A percentile compares a stretch with the other conserved stretches of the same genome.
Evolutionary conservation across 2,113 vertebrate genomes (phyloP).

Genomic region (Pterocles burchelli): DNA sequence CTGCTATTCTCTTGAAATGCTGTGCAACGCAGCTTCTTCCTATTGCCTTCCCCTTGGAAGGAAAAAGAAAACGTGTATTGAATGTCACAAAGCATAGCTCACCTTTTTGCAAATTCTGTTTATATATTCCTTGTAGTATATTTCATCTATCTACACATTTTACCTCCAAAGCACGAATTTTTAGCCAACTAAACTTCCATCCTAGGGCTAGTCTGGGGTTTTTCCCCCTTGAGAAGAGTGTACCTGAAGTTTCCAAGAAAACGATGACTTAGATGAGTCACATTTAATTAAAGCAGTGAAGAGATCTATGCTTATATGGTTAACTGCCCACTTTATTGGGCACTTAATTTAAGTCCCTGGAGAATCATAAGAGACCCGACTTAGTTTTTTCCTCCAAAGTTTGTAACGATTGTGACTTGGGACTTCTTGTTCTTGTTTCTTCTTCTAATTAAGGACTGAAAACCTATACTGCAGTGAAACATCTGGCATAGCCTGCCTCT

Average conservation of each 20-base stretch:
- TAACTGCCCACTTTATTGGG: constrained; percentile 11
- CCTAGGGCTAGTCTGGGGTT: not conserved
- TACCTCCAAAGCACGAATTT: not conserved
- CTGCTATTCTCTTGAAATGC: not conserved
- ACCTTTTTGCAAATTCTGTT: not conserved
- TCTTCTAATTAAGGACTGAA: constrained; percentile 28
- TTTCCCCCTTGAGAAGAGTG: not conserved
- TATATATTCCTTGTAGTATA: not conserved
- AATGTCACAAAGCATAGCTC: not conserved
- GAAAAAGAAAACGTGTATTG: not conserved
- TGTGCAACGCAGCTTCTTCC: not conserved
- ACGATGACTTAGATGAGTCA: not conserved
- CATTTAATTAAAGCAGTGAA: constrained; percentile 35
- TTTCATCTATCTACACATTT: not conserved
- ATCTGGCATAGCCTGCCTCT: not conserved
- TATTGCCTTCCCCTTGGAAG: not conserved
- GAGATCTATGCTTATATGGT: constrained; percentile 34
- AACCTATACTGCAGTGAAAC: not conserved
- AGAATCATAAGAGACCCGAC: constrained; percentile 4
- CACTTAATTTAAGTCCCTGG: constrained; percentile 25
- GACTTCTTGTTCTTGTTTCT: not conserved
- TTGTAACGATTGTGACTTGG: not conserved
- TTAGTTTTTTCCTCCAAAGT: not conserved
- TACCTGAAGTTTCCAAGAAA: not conserved
- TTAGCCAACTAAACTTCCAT: not conserved